Evolutionary conservation across 2,888 invertebrate species (phyloP).

Genomic region (Ctena decussata): DNA sequence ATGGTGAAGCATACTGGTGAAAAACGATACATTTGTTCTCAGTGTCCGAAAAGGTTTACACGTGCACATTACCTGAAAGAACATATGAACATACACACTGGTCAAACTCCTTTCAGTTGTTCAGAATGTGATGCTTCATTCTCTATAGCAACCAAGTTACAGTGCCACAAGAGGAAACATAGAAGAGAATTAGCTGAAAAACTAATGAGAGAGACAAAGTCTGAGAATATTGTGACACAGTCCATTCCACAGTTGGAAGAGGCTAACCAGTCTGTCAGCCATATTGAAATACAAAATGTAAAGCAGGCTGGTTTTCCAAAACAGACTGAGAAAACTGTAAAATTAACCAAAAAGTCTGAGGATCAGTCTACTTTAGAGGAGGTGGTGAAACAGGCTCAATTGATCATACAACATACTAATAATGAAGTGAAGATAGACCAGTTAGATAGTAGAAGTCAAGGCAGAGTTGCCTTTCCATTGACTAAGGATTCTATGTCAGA

Average conservation of each 20-base stretch:
- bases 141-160: background rate
- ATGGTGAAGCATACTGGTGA: background rate
- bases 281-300: background rate
- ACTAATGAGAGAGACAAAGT: background rate
- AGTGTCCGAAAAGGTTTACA: background rate
- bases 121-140: background rate
- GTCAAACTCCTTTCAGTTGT: background rate
- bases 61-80: background rate
- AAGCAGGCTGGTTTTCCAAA: background rate
- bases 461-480: background rate
- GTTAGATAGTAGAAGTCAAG: background rate
- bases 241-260: background rate
- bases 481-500: background rate
- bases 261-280: background rate
- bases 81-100: constrained; percentile 3
- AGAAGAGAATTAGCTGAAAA: background rate
- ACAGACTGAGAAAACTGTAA: background rate
- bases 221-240: background rate
- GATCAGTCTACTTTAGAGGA: background rate
- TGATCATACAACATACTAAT: background rate
- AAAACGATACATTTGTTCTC: background rate
- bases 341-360: background rate
- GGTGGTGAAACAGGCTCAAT: background rate
- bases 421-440: background rate
- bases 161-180: background rate